Percentiles rank a stretch among this genome's conserved stretches.
These are phyloP conservation scores for Podarcis raffonei DNA, from an alignment of 2,113 vertebrate genomes.

Conservation along the genomic window DNA sequence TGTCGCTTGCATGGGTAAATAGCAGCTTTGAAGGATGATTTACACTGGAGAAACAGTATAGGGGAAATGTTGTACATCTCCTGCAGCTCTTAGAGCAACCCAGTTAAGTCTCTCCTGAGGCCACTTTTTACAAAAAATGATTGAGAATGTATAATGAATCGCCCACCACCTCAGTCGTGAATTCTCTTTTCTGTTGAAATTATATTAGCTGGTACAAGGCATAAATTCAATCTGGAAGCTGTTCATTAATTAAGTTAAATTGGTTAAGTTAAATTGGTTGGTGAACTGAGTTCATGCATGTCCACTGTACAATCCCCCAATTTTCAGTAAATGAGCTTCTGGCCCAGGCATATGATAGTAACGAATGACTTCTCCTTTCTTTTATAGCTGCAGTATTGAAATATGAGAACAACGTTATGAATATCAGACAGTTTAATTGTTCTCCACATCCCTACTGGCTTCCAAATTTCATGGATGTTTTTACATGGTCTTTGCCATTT, in stretches of 20 bases:
- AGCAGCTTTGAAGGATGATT: background rate
- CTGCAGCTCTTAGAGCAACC: background rate
- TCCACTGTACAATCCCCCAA: background rate
- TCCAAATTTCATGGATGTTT: slow-evolving; percentile 99
- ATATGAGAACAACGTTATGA: slow-evolving; percentile 99
- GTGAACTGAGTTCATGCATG: background rate
- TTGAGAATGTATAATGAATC: background rate
- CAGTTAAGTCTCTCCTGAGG: background rate
- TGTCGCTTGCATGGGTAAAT: background rate
- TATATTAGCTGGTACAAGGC: background rate
- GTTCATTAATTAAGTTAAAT: background rate
- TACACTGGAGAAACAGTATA: background rate
- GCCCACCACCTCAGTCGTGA: background rate
- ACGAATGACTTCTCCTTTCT: fast-evolving
- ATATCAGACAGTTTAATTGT: slow-evolving; percentile 98
- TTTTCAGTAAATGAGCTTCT: background rate
- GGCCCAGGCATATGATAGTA: background rate
- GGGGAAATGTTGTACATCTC: background rate
- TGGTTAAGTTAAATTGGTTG: background rate
- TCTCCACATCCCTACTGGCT: slow-evolving; percentile 98
- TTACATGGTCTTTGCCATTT: slow-evolving; percentile 97
- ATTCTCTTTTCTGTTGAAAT: background rate
- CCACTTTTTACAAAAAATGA: background rate
- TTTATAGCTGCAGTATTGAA: slow-evolving; percentile 94
- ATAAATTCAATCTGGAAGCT: background rate